Evolutionary conservation across 2,113 vertebrate genomes (phyloP), one percentile per base, ranked within the genome.

Genomic region (Tachysurus fulvidraco): DNA sequence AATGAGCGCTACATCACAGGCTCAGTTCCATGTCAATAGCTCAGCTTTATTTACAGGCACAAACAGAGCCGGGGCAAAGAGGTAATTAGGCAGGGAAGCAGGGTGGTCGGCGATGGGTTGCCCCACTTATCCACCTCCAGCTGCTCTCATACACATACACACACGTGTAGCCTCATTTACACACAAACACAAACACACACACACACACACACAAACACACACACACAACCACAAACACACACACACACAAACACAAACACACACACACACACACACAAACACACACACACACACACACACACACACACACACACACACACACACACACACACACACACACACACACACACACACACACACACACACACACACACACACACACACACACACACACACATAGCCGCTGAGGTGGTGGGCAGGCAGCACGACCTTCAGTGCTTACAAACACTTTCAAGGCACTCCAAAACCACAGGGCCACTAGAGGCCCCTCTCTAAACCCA

Each of bases 11-110:
- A 86, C 85, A 88, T 85, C 85, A 88, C 91, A 91, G 91, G 89
- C 90, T 89, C 89, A 71, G 89, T 88, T 91, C 89, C 90, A 91
- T 94, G 91, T 90, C 93, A 86, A 92, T 91, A 91, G 91, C 90
- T 91, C 85, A 90, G 93, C 90, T 89, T 94, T 94, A 94, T 92
- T 95, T 94, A 94, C 93, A 89, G 91, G 83, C 91, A 91, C 92
- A 91, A 87, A 83, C 91, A 85, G 89, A 87, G 91, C 91, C 84
- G 81, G 92, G 93, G 91, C 91, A 91, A 90, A 84, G 91, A 93
- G 93, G 93, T 95, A 94, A 95, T 94, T 95, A 94, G 91, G 92
- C 89, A 91, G 91, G 89, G 92, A 94, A 90, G 90, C 79, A 73
- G 81, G 89, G 92, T 92, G 93, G 94, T 94, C 94, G 93, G 91